Base-by-base conservation (phyloP, 1,140 invertebrate species). In the Atta cephalotes region DNA sequence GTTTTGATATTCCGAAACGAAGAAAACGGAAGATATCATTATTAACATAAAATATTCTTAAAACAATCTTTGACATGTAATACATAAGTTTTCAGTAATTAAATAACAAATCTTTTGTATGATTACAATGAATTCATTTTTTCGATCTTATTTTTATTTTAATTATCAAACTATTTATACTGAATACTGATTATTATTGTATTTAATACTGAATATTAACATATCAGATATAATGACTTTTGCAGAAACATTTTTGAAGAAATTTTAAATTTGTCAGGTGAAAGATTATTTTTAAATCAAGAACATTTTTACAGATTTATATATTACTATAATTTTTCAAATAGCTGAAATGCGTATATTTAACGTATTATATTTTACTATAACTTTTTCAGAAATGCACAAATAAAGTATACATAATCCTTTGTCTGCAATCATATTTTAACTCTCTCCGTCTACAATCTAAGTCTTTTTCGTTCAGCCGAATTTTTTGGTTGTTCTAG, bases 11-110 rank as follows among this genome's bases (percentile, higher is more conserved):
- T 5, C 16, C 21, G 18, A 58, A 72, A 81, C 4, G 31, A 71
- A 58, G 16, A 3, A 14, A 56, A 70, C 28, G 56, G 28, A 56
- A 21, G 5, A 18, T 63, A 51, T 21, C n/a, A 25, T 18, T 12
- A n/a, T 70, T 81, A 25, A 71, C 53, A n/a, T 49, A 71, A 45
- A 45, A 58, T n/a, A 58, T 81, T 81, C n/a, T 70, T 80, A 25
- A 45, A 31, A 60, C 12, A 81, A 28, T 71, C 16, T 81, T 71
- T 81, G 14, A 71, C 16, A 71, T 56, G 21, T 56, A 70, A 70
- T 10, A 3, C 10, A 28, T 12, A 63, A 9, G n/a, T 14, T 31
- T 18, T 65, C n/a, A 56, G 4, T 9, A 68, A 80, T 80, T 68
- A 18, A 14, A 58, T 58, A 71, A 18, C 39, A 63, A 70, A 18